phyloP scores from a whole-genome alignment of 1,140 invertebrate species.

The Mamestra configurata region DNA sequence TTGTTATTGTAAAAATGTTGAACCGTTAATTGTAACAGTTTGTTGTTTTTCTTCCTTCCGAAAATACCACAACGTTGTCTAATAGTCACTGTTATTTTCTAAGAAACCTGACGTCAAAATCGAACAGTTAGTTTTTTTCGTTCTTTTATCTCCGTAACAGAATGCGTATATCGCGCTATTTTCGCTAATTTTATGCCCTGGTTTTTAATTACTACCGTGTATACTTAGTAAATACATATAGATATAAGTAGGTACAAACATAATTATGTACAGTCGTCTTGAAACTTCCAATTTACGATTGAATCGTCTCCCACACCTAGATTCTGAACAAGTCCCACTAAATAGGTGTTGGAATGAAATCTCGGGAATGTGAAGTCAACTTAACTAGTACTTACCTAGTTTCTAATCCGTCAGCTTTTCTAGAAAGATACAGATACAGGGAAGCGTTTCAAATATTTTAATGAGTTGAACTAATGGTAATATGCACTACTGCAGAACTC shows the following conservation, averaged over 20 bases:
- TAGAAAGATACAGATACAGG: not conserved
- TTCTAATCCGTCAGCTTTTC: conserved; percentile 8
- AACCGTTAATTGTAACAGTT: conserved; percentile 79
- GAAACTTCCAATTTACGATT: not conserved
- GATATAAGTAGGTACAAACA: too few species aligned
- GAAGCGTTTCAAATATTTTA: conserved; percentile 23
- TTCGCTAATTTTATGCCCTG: too few species aligned
- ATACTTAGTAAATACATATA: too few species aligned
- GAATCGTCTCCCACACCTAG: not conserved
- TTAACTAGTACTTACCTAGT: not conserved
- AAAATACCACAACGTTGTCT: conserved; percentile 27
- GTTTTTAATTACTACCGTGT: too few species aligned
- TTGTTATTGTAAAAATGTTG: conserved; percentile 55
- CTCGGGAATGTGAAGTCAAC: conserved; percentile 15
- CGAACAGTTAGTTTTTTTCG: not conserved
- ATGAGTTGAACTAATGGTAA: not conserved
- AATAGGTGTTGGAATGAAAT: conserved; percentile 43
- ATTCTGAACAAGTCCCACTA: not conserved
- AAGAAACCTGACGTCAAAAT: conserved; percentile 39
- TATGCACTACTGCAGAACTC: not conserved
- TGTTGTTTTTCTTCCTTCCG: conserved; percentile 54
- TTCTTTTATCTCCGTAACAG: not conserved
- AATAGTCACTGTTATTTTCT: conserved; percentile 58
- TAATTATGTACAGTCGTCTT: not conserved
- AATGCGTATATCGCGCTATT: not conserved